Evolutionary conservation across 2,888 invertebrate genomes (phyloP).

Genomic region (Lasius fuliginosus): DNA sequence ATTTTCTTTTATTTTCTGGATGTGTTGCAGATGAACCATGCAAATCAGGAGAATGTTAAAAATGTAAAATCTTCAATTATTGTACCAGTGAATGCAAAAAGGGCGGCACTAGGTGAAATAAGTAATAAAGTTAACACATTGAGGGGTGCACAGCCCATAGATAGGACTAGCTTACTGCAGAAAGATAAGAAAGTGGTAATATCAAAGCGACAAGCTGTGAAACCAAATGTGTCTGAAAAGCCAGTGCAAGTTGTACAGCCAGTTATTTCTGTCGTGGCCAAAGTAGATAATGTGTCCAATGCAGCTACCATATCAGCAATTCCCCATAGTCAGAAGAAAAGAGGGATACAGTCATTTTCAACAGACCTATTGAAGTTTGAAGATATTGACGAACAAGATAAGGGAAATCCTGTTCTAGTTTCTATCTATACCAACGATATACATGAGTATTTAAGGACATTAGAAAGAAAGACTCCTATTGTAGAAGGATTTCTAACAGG

Average conservation of each 20-base stretch:
- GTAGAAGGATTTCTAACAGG: constrained; percentile 89
- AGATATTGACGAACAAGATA: constrained; percentile 93
- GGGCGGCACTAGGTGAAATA: constrained; percentile 87
- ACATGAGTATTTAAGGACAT: constrained; percentile 92
- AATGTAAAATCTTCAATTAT: constrained; percentile 74
- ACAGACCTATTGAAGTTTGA: constrained; percentile 86
- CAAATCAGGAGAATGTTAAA: constrained; percentile 83
- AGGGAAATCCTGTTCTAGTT: constrained; percentile 92
- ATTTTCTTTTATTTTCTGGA: not conserved
- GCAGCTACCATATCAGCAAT: not conserved
- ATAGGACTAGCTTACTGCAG: constrained; percentile 75
- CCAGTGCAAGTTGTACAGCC: constrained; percentile 76
- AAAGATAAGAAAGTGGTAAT: constrained; percentile 71
- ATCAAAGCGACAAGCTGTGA: constrained; percentile 60
- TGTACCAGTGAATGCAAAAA: constrained; percentile 74
- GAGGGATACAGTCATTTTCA: constrained; percentile 78
- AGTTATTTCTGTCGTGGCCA: constrained; percentile 54
- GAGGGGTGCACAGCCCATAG: constrained; percentile 83
- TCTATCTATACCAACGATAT: constrained; percentile 96
- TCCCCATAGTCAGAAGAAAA: constrained; percentile 47
- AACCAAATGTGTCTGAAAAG: constrained; percentile 74
- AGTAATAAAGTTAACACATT: constrained; percentile 86
- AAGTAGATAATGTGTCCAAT: constrained; percentile 32
- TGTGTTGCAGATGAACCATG: constrained; percentile 75
- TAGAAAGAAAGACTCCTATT: constrained; percentile 92